Base-by-base conservation (phyloP, 2,113 vertebrate species). In the Turnix velox region DNA sequence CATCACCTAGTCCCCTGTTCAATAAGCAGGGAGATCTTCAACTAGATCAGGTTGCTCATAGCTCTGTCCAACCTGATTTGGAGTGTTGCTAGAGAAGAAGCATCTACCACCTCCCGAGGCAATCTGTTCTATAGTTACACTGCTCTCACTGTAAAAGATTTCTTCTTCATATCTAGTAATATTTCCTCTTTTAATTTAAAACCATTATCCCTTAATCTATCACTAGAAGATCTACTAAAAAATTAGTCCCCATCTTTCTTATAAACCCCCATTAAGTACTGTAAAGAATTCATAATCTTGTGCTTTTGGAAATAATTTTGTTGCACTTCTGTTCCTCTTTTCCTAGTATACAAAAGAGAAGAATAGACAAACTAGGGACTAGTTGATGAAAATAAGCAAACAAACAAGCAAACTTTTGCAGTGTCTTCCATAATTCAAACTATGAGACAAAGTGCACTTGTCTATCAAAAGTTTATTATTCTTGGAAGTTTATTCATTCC, bases 401-500 rank as follows among this genome's bases (percentile, higher is more conserved):
- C 16, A 65, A 63, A 28, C 24, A 30, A 49, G 5, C 43, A 48
- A 71, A 62, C n/a, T 79, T 92, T 92, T 95, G 42, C 89, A 94
- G 14, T 15, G 5, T 65, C 71, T 92, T 23, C 12, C 4, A 14
- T 58, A 73, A 27, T 10, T 5, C 9, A 72, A 81, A 65, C 84
- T 97, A 80, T 94, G 95, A 1, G 16, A 37, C 73, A 92, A 91
- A 81, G 18, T 66, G 40, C 84, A 95, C 10, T 84, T 91, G 3
- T 84, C 23, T 79, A 82, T 55, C 27, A 58, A 73, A 37, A 5
- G 6, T 49, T 74, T 37, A 75, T 46, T 24, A 23, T 95, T 91
- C 25, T 86, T 96, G 94, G 86, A 86, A 86, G 92, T 87, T 85
- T 94, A 65, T 2, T 7, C 15, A 49, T 77, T 96, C 97, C 90